Conservation (phyloP, 2,888 invertebrate species). For the Autographa pulchrina region DNA sequence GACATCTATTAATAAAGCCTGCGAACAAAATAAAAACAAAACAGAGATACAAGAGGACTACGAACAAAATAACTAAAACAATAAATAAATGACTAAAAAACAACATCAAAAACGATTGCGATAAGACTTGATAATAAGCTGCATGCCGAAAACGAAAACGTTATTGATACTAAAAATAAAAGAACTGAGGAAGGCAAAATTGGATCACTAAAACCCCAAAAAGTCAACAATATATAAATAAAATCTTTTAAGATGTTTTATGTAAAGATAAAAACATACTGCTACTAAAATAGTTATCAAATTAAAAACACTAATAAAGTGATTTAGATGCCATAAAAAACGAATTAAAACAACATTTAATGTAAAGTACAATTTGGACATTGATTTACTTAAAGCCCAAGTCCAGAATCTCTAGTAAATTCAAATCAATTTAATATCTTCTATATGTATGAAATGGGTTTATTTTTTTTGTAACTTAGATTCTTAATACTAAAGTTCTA, state of each 20-base stretch:
- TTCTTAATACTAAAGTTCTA: too few species aligned
- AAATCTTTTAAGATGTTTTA: too few species aligned
- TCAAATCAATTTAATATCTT: too few species aligned
- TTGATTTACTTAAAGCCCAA: not conserved
- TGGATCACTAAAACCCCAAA: not conserved
- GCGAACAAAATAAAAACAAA: conserved; percentile 27
- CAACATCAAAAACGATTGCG: not conserved
- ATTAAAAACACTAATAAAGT: too few species aligned
- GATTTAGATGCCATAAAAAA: not conserved
- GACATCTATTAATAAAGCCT: conserved; percentile 41
- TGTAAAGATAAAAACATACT: not conserved
- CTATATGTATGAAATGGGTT: too few species aligned
- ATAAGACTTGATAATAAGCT: conserved; percentile 21
- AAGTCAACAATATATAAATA: not conserved
- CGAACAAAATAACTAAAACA: not conserved
- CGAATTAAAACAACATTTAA: not conserved
- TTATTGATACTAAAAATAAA: conserved; percentile 10
- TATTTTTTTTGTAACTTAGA: too few species aligned
- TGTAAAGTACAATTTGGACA: not conserved
- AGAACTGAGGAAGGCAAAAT: conserved; percentile 33
- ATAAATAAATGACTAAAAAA: not conserved
- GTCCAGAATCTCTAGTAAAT: too few species aligned
- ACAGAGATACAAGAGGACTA: conserved; percentile 6
- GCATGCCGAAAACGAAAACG: conserved; percentile 33
- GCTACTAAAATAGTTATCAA: too few species aligned